These are phyloP conservation scores for Catagonus wagneri DNA, from an alignment of 2,113 vertebrate species.

Conservation along the genomic window DNA sequence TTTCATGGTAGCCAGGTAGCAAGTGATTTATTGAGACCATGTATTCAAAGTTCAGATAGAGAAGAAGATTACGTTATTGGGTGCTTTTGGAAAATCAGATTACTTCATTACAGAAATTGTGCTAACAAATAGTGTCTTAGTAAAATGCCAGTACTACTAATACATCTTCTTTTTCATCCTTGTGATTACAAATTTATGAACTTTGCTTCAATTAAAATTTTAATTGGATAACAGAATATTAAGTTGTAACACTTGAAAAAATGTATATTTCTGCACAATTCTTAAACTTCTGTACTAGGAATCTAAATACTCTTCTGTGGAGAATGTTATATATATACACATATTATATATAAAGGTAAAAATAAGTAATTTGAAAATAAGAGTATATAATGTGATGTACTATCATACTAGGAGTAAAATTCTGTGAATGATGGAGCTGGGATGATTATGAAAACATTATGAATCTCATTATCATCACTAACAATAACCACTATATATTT, in stretches of 20 bases:
- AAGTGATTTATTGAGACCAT: background rate
- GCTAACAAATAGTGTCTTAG: background rate
- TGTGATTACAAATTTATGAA: slow-evolving; percentile 1
- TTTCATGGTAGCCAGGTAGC: background rate
- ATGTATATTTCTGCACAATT: background rate
- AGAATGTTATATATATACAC: background rate
- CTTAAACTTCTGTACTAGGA: background rate
- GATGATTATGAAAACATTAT: background rate
- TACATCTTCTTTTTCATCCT: background rate
- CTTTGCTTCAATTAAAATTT: slow-evolving; percentile 37
- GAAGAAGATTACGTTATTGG: background rate
- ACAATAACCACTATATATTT: background rate
- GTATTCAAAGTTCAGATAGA: slow-evolving; percentile 33
- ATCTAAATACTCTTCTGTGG: background rate
- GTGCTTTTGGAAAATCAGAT: slow-evolving; percentile 46
- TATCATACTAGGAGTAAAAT: background rate
- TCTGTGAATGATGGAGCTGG: background rate
- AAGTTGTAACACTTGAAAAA: slow-evolving; percentile 10
- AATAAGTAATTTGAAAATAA: background rate
- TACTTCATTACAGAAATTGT: background rate
- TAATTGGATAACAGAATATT: slow-evolving; percentile 11
- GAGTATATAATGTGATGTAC: background rate
- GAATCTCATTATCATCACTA: background rate
- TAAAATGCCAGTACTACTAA: background rate
- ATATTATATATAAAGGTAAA: background rate